phyloP scores from a whole-genome alignment of 2,888 invertebrate genomes.

The Lepetodrilus schrolli region DNA sequence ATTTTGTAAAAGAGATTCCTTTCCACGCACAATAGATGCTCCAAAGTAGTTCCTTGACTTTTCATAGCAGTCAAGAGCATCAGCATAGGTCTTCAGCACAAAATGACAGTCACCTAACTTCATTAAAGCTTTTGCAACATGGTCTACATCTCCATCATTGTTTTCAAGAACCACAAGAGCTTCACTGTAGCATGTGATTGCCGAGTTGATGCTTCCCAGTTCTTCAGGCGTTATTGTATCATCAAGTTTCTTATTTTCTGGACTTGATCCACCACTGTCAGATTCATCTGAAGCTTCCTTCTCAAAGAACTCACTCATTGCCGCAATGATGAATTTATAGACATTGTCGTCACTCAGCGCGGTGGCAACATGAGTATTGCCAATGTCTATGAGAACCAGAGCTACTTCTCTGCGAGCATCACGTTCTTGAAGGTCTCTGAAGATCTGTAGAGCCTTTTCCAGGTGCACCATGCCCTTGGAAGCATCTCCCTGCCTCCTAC shows the following conservation, averaged over 20 bases:
- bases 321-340: slow-evolving; percentile 66
- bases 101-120: slow-evolving; percentile 72
- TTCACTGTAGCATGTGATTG: slow-evolving; percentile 69
- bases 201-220: slow-evolving; percentile 64
- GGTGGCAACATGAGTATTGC: slow-evolving; percentile 69
- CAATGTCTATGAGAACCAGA: slow-evolving; percentile 68
- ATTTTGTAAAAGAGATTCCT: slow-evolving; percentile 66
- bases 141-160: slow-evolving; percentile 60
- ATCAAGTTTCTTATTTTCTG: slow-evolving; percentile 39
- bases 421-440: slow-evolving; percentile 62
- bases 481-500: slow-evolving; percentile 67
- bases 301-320: slow-evolving; percentile 68
- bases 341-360: slow-evolving; percentile 66
- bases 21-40: slow-evolving; percentile 58
- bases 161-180: slow-evolving; percentile 66
- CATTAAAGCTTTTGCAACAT: slow-evolving; percentile 65
- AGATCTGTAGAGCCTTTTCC: slow-evolving; percentile 66
- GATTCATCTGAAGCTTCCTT: slow-evolving; percentile 63
- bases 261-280: slow-evolving; percentile 37
- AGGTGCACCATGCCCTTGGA: slow-evolving; percentile 66
- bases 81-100: slow-evolving; percentile 70
- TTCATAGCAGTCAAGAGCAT: slow-evolving; percentile 70
- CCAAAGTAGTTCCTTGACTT: slow-evolving; percentile 68
- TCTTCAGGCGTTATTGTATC: slow-evolving; percentile 50
- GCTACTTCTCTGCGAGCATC: slow-evolving; percentile 66